phyloP scores from a whole-genome alignment of 2,888 invertebrate species.

The Epicampocera succincta region DNA sequence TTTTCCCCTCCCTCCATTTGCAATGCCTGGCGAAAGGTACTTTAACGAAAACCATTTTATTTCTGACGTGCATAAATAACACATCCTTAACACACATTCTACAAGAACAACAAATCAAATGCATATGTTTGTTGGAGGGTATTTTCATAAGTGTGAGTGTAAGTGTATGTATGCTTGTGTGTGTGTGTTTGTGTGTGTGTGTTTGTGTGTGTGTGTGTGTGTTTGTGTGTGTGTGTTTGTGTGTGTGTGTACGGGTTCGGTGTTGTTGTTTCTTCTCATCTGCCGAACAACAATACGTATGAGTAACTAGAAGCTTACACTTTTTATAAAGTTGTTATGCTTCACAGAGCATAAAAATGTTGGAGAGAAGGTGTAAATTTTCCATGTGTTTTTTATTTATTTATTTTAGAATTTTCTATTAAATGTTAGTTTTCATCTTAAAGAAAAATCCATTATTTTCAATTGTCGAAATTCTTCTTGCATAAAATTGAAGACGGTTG shows the following conservation, averaged over 20 bases:
- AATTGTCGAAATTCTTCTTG: constrained; percentile 22
- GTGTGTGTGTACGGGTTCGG: not conserved
- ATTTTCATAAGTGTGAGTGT: not conserved
- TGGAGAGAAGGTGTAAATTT: constrained; percentile 56
- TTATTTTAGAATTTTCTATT: constrained; percentile 13
- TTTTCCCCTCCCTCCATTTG: no score
- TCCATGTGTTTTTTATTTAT: constrained; percentile 18
- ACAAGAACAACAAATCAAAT: not conserved
- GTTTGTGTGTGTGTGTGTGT: no score
- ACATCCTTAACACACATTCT: constrained; percentile 13
- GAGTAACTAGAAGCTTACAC: constrained; percentile 60
- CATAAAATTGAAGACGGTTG: constrained; percentile 35
- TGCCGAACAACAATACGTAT: constrained; percentile 51
- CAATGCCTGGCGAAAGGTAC: constrained; percentile 1
- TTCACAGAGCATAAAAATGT: constrained; percentile 66
- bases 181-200: no score
- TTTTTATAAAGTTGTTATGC: constrained; percentile 61
- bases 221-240: no score
- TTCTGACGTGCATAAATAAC: constrained; percentile 2
- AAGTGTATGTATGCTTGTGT: no score
- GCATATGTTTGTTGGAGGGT: not conserved
- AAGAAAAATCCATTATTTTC: constrained; percentile 27
- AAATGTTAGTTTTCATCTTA: constrained; percentile 34
- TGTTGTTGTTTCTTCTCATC: constrained; percentile 31
- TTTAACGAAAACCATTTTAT: not conserved